These are phyloP conservation scores for Drosophila meridionalis DNA, from an alignment of 2,888 invertebrate species.

Conservation along the genomic window DNA sequence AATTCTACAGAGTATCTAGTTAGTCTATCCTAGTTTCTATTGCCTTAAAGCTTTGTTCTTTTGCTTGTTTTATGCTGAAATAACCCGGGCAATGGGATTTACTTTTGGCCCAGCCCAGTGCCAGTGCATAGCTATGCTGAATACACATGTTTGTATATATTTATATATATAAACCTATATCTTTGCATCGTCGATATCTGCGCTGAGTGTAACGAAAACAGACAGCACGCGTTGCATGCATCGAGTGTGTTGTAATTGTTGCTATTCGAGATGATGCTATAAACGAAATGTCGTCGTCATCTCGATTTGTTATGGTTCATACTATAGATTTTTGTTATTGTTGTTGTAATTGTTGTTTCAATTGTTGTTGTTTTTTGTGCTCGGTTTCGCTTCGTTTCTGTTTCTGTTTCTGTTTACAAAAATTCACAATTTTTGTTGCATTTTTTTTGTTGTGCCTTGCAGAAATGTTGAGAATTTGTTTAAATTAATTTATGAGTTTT, in stretches of 20 bases:
- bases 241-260: slow-evolving; percentile 20
- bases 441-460: slow-evolving; percentile 8
- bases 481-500: slow-evolving; percentile 73
- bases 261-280: slow-evolving; percentile 62
- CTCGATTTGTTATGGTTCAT: slow-evolving; percentile 36
- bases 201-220: slow-evolving; percentile 45
- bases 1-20: background rate
- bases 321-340: slow-evolving; percentile 7
- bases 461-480: slow-evolving; percentile 68
- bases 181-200: slow-evolving; percentile 39
- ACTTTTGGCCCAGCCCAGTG: slow-evolving; percentile 48
- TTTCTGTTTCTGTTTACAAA: slow-evolving; percentile 48
- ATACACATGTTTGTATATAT: slow-evolving; percentile 8
- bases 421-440: slow-evolving; percentile 38
- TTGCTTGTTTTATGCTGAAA: slow-evolving; percentile 29
- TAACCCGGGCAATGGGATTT: slow-evolving; percentile 58
- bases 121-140: slow-evolving; percentile 34
- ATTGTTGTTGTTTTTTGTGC: slow-evolving; percentile 34
- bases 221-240: slow-evolving; percentile 59
- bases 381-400: slow-evolving; percentile 63
- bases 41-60: slow-evolving; percentile 8
- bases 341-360: slow-evolving; percentile 13
- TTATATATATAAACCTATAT: slow-evolving; percentile 19
- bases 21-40: background rate
- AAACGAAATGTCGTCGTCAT: slow-evolving; percentile 76